A percentile compares a stretch with the other conserved stretches of the same genome.
Evolutionary conservation across 23 tunicate genomes (phyloP).

Genomic region (Diplosoma virens): DNA sequence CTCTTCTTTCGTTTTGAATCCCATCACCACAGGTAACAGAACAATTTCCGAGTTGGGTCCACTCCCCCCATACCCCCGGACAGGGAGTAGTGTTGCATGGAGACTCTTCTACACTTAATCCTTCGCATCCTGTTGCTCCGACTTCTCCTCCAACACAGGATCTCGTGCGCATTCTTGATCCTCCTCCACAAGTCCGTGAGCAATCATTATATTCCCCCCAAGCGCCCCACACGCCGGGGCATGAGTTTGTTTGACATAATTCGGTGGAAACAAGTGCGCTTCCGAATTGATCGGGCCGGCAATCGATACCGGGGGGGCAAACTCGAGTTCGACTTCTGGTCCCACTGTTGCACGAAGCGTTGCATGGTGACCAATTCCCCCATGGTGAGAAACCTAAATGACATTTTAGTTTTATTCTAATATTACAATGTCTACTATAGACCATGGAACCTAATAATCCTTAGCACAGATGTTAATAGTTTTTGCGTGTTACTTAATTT

Average conservation of each 20-base stretch:
- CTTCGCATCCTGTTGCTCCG: slow-evolving; percentile 47
- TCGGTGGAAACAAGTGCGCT: neutral
- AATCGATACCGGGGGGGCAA: slow-evolving; percentile 15
- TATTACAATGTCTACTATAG: too few species aligned
- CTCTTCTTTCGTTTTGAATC: neutral
- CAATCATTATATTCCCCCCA: slow-evolving; percentile 33
- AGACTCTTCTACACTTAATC: neutral
- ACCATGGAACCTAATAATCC: too few species aligned
- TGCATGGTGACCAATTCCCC: slow-evolving; percentile 29
- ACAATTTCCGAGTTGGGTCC: slow-evolving; percentile 1
- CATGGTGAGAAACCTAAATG: slow-evolving; percentile 36
- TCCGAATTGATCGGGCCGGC: slow-evolving; percentile 40
- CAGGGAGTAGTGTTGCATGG: slow-evolving; percentile 7
- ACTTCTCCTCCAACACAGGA: slow-evolving; percentile 36
- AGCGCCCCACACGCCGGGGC: slow-evolving; percentile 42
- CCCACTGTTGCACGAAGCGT: slow-evolving; percentile 38
- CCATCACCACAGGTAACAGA: slow-evolving; percentile 33
- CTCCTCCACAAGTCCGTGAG: slow-evolving; percentile 32
- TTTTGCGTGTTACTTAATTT: too few species aligned
- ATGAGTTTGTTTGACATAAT: slow-evolving; percentile 6
- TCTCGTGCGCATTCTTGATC: neutral
- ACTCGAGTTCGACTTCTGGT: slow-evolving; percentile 7
- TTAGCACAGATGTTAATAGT: too few species aligned
- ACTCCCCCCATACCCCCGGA: slow-evolving; percentile 42
- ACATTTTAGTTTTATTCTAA: neutral